Evolutionary conservation across 2,797 vertebrate genomes (phyloP), one percentile per base, ranked within the genome.

Genomic region (Cynodonichthys magdalenae): DNA sequence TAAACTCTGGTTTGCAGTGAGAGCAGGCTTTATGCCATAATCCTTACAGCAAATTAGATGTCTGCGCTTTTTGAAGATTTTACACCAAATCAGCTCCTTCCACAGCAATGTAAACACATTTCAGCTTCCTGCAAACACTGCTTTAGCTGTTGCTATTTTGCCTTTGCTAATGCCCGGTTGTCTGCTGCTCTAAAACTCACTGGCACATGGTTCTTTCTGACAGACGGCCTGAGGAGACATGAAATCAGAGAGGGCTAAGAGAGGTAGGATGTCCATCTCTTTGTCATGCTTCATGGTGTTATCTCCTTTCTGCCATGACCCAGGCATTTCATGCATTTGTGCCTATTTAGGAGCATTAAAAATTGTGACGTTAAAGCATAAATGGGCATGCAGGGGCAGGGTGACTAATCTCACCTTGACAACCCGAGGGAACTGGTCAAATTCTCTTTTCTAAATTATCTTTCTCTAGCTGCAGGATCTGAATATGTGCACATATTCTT

Each of bases 1-100:
- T 55, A 75, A 57, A 79, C 45, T 66, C 53, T 69, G 66, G 65
- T 82, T 87, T 84, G 74, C 71, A 51, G 63, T 66, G 78, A 77
- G 55, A 70, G 52, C 61, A 70, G 53, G 81, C 85, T 88, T 91
- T 90, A 71, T 79, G 69, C 51, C 63, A 68, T 88, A 89, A 91
- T 91, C 86, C 80, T 65, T 75, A 82, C 52, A 64, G 75, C 69
- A 86, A 77, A 88, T 89, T 85, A 90, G 70, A 80, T 75, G 44
- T 59, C 36, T 54, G 54, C 67, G 58, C 59, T 58, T 83, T 86
- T 90, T 87, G 74, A 85, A 87, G 87, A 90, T 86, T 80, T 89
- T 70, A 60, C 74, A 81, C 71, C 74, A 58, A 81, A 80, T 81
- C 65, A 75, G 67, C 67, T 69, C 52, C 62, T 75, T 81, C 69